These are phyloP conservation scores for Capitulum mitella DNA, from an alignment of 2,888 invertebrate genomes.

Conservation along the genomic window DNA sequence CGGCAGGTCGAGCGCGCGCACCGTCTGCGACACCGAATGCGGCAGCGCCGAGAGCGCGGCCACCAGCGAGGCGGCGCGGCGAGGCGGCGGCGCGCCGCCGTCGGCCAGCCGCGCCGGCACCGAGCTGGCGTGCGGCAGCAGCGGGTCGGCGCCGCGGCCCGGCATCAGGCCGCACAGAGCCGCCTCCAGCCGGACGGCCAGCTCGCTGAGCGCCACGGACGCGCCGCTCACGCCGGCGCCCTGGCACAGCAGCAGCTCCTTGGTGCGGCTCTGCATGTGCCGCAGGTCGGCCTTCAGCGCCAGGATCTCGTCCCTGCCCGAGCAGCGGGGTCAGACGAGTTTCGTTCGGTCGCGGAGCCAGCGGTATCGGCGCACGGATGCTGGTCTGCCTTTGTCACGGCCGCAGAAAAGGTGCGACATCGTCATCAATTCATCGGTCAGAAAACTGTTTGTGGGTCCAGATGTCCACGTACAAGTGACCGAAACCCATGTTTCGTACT, in stretches of 20 bases:
- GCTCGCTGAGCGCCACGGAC: constrained; percentile 56
- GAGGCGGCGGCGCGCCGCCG: constrained; percentile 29
- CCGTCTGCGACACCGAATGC: constrained; percentile 9
- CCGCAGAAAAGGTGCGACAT: too few species aligned
- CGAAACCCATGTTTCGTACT: too few species aligned
- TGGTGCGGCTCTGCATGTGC: constrained; percentile 55
- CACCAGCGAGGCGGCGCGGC: constrained; percentile 35
- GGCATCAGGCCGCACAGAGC: neutral
- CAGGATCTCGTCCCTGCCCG: constrained; percentile 58
- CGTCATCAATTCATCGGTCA: too few species aligned
- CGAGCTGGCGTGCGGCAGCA: constrained; percentile 26
- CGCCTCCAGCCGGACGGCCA: constrained; percentile 60
- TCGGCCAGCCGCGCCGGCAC: constrained; percentile 27
- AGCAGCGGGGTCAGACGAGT: too few species aligned
- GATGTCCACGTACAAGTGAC: too few species aligned
- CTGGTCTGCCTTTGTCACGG: too few species aligned
- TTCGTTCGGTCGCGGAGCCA: too few species aligned
- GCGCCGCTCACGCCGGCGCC: constrained; percentile 62
- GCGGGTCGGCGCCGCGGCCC: neutral
- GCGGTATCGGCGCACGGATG: too few species aligned
- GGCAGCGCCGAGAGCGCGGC: constrained; percentile 28
- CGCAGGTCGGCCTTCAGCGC: constrained; percentile 58
- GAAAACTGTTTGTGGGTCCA: too few species aligned
- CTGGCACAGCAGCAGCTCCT: constrained; percentile 59
- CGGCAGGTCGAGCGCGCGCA: constrained; percentile 12